These are phyloP conservation scores for Scopus umbretta DNA, from an alignment of 2,113 vertebrate genomes.

Conservation along the genomic window DNA sequence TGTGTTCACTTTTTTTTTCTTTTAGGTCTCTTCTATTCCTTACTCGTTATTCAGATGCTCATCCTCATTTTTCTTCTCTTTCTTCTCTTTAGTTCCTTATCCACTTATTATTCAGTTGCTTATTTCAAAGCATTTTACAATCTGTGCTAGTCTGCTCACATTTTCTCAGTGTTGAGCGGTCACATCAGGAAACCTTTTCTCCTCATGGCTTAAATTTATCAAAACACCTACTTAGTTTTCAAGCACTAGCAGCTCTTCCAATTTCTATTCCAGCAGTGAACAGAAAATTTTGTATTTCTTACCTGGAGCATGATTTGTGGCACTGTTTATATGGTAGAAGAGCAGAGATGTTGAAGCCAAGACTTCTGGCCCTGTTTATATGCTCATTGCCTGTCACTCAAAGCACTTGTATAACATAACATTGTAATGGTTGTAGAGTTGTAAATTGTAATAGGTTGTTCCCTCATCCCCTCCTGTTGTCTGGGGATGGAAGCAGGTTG, in stretches of 20 bases:
- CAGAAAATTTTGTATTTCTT: neutral
- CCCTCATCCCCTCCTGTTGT: neutral
- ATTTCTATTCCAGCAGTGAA: neutral
- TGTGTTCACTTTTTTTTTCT: neutral
- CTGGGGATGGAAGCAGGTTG: neutral
- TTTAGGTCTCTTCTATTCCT: neutral
- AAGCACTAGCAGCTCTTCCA: neutral
- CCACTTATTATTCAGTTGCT: neutral
- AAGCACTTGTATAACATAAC: neutral
- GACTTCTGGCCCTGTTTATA: neutral
- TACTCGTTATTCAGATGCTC: neutral
- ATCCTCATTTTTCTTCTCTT: neutral
- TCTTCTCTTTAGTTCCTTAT: neutral
- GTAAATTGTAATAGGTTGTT: neutral
- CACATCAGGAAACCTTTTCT: neutral
- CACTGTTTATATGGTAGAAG: neutral
- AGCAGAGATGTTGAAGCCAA: neutral
- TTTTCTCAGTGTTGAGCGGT: neutral
- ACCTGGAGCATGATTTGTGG: neutral
- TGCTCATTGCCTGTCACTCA: neutral
- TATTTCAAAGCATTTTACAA: slow-evolving; percentile 2
- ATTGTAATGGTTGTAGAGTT: neutral
- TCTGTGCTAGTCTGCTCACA: neutral
- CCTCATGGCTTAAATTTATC: neutral
- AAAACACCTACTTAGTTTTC: neutral